A percentile compares a stretch with the other conserved stretches of the same genome.
Conservation (phyloP, 2,888 invertebrate genomes). For the Gasteruption jaculator region DNA sequence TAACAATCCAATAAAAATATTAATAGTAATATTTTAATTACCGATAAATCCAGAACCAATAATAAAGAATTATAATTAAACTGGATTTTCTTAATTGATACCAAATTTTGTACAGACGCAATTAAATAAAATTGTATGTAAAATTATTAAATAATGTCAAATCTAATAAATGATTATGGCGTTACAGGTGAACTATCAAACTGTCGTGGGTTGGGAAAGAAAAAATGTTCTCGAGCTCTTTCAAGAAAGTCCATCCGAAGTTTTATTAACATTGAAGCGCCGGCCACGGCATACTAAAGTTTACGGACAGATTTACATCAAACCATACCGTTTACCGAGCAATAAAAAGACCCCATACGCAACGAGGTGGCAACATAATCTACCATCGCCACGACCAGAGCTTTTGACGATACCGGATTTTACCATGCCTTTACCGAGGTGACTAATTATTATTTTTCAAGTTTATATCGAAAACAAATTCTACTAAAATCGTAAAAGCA, state of each 20-base stretch:
- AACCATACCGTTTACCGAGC: conserved; percentile 69
- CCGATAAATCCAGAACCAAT: not conserved
- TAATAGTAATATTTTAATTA: conserved; percentile 1
- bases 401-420: conserved; percentile 61
- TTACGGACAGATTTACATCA: conserved; percentile 70
- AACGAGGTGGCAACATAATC: conserved; percentile 63
- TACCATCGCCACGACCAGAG: conserved; percentile 64
- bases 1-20: not conserved
- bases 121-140: conserved; percentile 4
- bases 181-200: conserved; percentile 66
- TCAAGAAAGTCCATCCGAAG: conserved; percentile 75
- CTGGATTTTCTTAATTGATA: no score
- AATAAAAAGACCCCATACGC: conserved; percentile 65
- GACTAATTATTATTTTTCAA: conserved; percentile 15
- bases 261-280: conserved; percentile 76
- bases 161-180: conserved; percentile 18
- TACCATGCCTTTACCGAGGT: conserved; percentile 59
- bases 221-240: conserved; percentile 71
- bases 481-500: conserved; percentile 9
- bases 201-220: conserved; percentile 77
- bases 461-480: conserved; percentile 1
- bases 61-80: no score
- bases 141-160: conserved; percentile 9
- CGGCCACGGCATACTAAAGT: conserved; percentile 77
- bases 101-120: not conserved